A percentile compares a stretch with the other conserved stretches of the same genome.
phyloP scores from a whole-genome alignment of 2,888 invertebrate genomes.

The Tipula vernalis region DNA sequence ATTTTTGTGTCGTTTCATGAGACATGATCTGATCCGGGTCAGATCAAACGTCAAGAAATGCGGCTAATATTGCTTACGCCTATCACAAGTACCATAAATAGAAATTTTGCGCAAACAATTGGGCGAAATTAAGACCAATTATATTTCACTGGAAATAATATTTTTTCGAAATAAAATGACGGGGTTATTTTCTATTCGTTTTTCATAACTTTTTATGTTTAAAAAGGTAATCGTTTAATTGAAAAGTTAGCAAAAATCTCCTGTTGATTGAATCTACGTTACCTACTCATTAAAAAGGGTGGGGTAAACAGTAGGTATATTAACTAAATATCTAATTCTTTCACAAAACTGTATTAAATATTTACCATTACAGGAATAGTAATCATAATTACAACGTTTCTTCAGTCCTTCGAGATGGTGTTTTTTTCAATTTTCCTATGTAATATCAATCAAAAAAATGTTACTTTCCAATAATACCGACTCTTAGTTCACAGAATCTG shows the following conservation, averaged over 20 bases:
- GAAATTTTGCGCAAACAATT: not conserved
- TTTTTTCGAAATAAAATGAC: not conserved
- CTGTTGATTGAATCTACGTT: not conserved
- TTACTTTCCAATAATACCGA: no score
- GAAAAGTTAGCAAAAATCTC: not conserved
- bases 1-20: no score
- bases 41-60: no score
- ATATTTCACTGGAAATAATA: not conserved
- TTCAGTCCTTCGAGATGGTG: no score
- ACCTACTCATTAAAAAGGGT: not conserved
- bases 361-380: no score
- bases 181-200: not conserved
- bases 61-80: not conserved
- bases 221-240: not conserved
- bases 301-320: not conserved
- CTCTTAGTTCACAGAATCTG: no score
- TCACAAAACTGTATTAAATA: no score
- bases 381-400: no score
- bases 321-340: not conserved
- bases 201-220: not conserved
- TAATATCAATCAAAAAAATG: no score
- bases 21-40: no score
- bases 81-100: not conserved
- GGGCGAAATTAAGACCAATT: not conserved
- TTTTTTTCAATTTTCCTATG: no score